These are phyloP conservation scores for Suricata suricatta DNA, from an alignment of 2,113 vertebrate genomes.

Conservation along the genomic window DNA sequence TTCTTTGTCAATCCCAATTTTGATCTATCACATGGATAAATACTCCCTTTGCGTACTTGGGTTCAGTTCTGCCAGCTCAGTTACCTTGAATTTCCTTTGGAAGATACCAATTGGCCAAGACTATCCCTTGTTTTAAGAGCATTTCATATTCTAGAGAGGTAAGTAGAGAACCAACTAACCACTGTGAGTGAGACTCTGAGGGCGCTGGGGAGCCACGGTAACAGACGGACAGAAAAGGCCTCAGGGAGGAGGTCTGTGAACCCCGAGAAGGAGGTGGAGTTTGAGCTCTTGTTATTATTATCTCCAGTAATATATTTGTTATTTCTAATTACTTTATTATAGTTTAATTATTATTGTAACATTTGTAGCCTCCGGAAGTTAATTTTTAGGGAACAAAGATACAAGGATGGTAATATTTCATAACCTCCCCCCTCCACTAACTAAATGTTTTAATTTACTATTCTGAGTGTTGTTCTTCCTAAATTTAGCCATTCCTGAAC, in stretches of 20 bases:
- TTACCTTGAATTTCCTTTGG: not conserved
- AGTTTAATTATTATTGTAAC: constrained; percentile 2
- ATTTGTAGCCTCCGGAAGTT: not conserved
- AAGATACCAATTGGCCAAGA: not conserved
- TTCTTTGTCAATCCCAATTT: not conserved
- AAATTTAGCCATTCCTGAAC: not conserved
- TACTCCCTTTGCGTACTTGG: not conserved
- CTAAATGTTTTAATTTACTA: not conserved
- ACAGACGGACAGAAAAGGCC: no score
- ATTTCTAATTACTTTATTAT: constrained; percentile 48
- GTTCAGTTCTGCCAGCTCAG: not conserved
- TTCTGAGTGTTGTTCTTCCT: not conserved
- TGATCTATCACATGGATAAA: not conserved
- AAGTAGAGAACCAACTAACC: not conserved
- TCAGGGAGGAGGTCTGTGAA: not conserved
- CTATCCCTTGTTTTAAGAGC: not conserved
- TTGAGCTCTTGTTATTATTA: not conserved
- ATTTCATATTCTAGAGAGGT: not conserved
- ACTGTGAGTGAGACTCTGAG: no score
- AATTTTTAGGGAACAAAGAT: constrained; percentile 56
- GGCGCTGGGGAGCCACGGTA: not conserved
- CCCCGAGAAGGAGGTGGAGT: not conserved
- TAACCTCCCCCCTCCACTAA: not conserved
- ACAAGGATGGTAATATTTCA: not conserved
- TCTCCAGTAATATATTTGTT: not conserved